phyloP scores from a whole-genome alignment of 2,113 vertebrate genomes.

The Macroglossus sobrinus region DNA sequence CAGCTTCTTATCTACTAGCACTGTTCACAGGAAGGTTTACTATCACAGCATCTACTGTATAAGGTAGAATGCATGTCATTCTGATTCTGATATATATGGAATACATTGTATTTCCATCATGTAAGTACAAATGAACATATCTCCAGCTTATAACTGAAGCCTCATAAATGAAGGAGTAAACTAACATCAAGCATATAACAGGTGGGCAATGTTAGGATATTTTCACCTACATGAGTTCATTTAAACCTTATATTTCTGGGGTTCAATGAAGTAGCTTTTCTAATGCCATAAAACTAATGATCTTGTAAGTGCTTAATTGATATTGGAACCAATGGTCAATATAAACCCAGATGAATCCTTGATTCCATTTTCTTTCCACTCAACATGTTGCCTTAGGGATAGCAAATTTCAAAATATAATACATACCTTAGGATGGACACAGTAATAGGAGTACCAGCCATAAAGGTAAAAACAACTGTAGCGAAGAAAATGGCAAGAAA shows the following conservation, averaged over 20 bases:
- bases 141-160: background rate
- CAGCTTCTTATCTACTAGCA: background rate
- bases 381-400: background rate
- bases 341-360: background rate
- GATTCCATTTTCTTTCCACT: background rate
- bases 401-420: background rate
- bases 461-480: constrained; percentile 66
- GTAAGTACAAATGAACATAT: background rate
- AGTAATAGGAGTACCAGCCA: constrained; percentile 71
- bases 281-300: background rate
- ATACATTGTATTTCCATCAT: background rate
- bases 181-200: background rate
- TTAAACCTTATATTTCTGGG: background rate
- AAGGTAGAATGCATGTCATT: background rate
- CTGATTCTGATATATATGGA: background rate
- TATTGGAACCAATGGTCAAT: background rate
- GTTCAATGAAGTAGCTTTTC: background rate
- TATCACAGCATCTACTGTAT: background rate
- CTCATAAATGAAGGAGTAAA: background rate
- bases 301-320: background rate
- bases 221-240: background rate
- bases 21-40: background rate
- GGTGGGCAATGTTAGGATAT: background rate
- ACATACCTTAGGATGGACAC: constrained; percentile 72
- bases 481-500: constrained; percentile 71